A percentile compares a stretch with the other conserved stretches of the same genome.
phyloP scores from a whole-genome alignment of 2,113 vertebrate species.

The Solea senegalensis region DNA sequence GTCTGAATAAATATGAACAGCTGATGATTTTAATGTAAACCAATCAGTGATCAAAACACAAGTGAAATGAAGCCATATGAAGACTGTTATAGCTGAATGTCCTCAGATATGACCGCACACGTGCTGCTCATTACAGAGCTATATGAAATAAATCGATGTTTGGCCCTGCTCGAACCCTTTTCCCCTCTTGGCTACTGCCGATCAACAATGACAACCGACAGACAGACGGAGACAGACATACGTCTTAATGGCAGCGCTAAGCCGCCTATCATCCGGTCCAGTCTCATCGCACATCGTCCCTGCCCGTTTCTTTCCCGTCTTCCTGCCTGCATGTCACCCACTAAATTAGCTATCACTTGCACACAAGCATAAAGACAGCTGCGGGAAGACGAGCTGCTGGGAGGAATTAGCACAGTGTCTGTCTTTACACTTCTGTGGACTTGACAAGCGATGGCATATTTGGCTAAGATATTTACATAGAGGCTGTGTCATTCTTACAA shows the following conservation, averaged over 20 bases:
- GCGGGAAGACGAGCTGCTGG: constrained; percentile 63
- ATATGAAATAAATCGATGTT: constrained; percentile 71
- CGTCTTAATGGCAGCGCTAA: constrained; percentile 38
- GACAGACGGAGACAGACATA: constrained; percentile 38
- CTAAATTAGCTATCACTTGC: constrained; percentile 56
- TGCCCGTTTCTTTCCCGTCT: constrained; percentile 41
- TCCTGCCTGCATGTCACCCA: constrained; percentile 21
- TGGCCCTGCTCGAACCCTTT: constrained; percentile 39
- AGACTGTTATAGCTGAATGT: constrained; percentile 17
- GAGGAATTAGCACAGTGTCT: constrained; percentile 58
- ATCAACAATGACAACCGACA: constrained; percentile 48
- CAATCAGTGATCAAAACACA: too few relatives aligned
- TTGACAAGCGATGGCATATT: constrained; percentile 52
- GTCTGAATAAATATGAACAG: too few relatives aligned
- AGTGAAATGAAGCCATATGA: too few relatives aligned
- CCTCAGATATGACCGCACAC: constrained; percentile 43
- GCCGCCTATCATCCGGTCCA: constrained; percentile 35
- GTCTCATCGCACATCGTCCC: constrained; percentile 47
- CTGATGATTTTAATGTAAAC: too few relatives aligned
- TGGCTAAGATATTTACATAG: constrained; percentile 54
- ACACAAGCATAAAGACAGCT: constrained; percentile 45
- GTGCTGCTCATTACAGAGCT: constrained; percentile 52
- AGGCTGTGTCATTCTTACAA: constrained; percentile 34
- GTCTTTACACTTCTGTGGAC: constrained; percentile 46
- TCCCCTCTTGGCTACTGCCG: constrained; percentile 71